These are phyloP conservation scores for Anodontia alba DNA, from an alignment of 2,888 invertebrate species.

Conservation along the genomic window DNA sequence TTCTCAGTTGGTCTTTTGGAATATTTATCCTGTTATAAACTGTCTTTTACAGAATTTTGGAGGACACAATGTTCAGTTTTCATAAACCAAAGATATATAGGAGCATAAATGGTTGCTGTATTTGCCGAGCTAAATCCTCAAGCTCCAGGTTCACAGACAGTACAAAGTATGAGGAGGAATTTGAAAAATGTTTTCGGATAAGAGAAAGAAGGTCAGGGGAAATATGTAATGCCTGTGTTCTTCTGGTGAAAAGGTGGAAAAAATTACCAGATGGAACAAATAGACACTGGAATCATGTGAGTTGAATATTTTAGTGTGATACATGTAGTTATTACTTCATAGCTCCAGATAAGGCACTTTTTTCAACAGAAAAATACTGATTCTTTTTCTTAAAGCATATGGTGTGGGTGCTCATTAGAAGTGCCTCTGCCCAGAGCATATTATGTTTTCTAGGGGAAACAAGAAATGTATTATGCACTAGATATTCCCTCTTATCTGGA, in stretches of 20 bases:
- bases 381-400: too few relatives aligned
- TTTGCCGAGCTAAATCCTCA: slow-evolving; percentile 93
- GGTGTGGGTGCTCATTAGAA: too few relatives aligned
- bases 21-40: not conserved
- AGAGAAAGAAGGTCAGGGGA: slow-evolving; percentile 91
- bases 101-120: slow-evolving; percentile 91
- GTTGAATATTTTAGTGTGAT: too few relatives aligned
- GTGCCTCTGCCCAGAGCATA: too few relatives aligned
- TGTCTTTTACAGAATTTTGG: too few relatives aligned
- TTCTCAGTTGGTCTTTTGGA: not conserved
- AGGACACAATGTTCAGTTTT: slow-evolving; percentile 90
- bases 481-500: too few relatives aligned
- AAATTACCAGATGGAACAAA: slow-evolving; percentile 80
- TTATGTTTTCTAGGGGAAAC: too few relatives aligned
- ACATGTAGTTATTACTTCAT: not conserved
- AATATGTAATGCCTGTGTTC: slow-evolving; percentile 94
- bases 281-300: slow-evolving; percentile 83
- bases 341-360: too few relatives aligned
- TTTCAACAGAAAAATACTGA: too few relatives aligned
- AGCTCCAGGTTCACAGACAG: slow-evolving; percentile 94
- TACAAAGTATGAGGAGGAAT: slow-evolving; percentile 93
- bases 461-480: too few relatives aligned
- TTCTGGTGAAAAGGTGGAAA: slow-evolving; percentile 91
- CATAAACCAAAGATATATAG: slow-evolving; percentile 93
- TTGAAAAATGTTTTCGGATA: slow-evolving; percentile 90